These are phyloP conservation scores for Athalia cordata DNA, from an alignment of 2,888 invertebrate species.

Conservation along the genomic window DNA sequence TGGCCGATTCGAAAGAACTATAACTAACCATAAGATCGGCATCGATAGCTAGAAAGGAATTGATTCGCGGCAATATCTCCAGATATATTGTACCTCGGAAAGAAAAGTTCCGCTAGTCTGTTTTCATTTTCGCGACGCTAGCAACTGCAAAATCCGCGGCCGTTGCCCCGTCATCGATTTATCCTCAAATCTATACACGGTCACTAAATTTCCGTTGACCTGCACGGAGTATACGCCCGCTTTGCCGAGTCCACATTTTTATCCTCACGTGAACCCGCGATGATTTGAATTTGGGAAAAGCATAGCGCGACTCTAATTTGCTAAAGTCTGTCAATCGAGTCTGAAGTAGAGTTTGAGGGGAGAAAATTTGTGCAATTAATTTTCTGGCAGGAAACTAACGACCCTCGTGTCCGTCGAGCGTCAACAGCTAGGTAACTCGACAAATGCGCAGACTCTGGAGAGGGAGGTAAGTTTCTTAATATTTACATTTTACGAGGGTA, in stretches of 20 bases:
- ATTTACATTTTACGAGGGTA: conserved; percentile 35
- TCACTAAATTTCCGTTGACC: conserved; percentile 3
- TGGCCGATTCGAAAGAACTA: conserved; percentile 9
- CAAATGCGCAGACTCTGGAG: conserved; percentile 4
- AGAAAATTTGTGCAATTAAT: conserved; percentile 17
- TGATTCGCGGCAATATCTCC: conserved; percentile 18
- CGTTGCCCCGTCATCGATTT: conserved; percentile 14
- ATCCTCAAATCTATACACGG: background rate
- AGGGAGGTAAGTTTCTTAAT: conserved; percentile 25
- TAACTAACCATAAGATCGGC: background rate
- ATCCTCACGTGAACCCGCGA: background rate
- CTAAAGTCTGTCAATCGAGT: too few relatives aligned
- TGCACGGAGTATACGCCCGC: too few relatives aligned
- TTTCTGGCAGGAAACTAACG: conserved; percentile 13
- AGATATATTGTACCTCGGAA: background rate
- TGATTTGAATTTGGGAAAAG: conserved; percentile 6
- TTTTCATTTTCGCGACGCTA: conserved; percentile 27
- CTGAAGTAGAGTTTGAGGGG: too few relatives aligned
- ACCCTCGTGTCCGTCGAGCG: conserved; percentile 10
- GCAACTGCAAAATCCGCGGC: background rate
- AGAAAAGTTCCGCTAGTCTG: background rate
- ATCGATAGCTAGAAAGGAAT: background rate
- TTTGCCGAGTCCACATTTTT: too few relatives aligned
- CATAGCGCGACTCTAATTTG: background rate
- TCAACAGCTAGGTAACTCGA: conserved; percentile 1